Percentiles rank a stretch among this genome's conserved stretches.
phyloP scores from a whole-genome alignment of 1,140 invertebrate genomes.

The Penaeus japonicus region DNA sequence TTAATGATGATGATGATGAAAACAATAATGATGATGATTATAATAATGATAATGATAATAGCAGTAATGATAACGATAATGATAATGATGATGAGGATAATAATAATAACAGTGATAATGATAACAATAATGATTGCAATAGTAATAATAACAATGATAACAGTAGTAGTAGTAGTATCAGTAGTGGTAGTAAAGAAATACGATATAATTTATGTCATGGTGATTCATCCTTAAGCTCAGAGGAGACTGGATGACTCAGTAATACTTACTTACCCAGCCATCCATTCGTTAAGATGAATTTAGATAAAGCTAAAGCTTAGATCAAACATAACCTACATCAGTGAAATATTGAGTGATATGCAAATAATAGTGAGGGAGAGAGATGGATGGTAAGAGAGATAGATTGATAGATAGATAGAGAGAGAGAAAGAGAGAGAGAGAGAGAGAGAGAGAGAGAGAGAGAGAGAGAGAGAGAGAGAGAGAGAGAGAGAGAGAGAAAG shows the following conservation, averaged over 20 bases:
- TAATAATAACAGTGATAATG: neutral
- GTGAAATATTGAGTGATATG: neutral
- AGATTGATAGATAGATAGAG: neutral
- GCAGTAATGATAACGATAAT: neutral
- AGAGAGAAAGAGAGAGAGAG: neutral
- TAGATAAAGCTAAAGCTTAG: too few relatives aligned
- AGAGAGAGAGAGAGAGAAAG: neutral
- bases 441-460: neutral
- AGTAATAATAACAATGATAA: neutral
- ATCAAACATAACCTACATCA: neutral
- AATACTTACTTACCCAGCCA: too few relatives aligned
- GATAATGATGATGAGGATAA: neutral
- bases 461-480: neutral
- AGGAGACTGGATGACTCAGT: too few relatives aligned
- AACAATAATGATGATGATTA: too few relatives aligned
- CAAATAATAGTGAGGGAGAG: neutral
- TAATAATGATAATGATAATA: too few relatives aligned
- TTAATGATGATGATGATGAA: too few relatives aligned
- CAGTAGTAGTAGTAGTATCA: too few relatives aligned
- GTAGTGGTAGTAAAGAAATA: too few relatives aligned
- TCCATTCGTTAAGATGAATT: too few relatives aligned
- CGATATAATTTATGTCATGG: too few relatives aligned
- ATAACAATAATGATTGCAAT: neutral
- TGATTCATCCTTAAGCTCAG: too few relatives aligned
- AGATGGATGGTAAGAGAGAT: neutral